These are phyloP conservation scores for Cecidostiba fungosa DNA, from an alignment of 2,888 invertebrate genomes.

Conservation along the genomic window DNA sequence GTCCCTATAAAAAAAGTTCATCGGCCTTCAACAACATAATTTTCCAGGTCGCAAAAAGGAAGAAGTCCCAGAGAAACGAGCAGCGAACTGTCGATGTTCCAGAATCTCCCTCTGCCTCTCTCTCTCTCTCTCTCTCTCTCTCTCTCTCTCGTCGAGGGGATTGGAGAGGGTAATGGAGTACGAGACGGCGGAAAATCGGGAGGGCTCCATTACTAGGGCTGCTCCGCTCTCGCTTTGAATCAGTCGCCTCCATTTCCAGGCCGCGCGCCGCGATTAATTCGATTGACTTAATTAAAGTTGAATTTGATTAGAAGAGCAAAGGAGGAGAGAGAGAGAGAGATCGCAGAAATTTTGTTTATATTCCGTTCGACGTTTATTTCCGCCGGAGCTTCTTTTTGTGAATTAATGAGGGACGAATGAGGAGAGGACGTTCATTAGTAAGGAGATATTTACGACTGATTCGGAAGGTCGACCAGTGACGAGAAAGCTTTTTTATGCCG, in stretches of 20 bases:
- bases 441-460: constrained; percentile 20
- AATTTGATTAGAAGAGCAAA: constrained; percentile 27
- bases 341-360: constrained; percentile 12
- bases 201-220: constrained; percentile 31
- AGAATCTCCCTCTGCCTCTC: background rate
- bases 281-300: constrained; percentile 60
- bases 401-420: background rate
- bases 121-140: background rate
- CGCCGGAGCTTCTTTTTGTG: background rate
- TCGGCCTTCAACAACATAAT: background rate
- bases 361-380: background rate
- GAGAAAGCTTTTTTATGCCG: background rate
- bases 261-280: constrained; percentile 50
- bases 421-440: background rate
- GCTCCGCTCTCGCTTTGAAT: constrained; percentile 50
- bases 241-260: constrained; percentile 55
- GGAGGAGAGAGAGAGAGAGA: background rate
- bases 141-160: background rate
- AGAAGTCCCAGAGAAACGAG: background rate
- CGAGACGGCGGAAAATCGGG: background rate
- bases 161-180: background rate
- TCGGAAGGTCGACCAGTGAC: background rate
- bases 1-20: background rate
- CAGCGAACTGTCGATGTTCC: background rate
- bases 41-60: no score